phyloP scores from a whole-genome alignment of 2,888 invertebrate genomes.

The Orthosia incerta region DNA sequence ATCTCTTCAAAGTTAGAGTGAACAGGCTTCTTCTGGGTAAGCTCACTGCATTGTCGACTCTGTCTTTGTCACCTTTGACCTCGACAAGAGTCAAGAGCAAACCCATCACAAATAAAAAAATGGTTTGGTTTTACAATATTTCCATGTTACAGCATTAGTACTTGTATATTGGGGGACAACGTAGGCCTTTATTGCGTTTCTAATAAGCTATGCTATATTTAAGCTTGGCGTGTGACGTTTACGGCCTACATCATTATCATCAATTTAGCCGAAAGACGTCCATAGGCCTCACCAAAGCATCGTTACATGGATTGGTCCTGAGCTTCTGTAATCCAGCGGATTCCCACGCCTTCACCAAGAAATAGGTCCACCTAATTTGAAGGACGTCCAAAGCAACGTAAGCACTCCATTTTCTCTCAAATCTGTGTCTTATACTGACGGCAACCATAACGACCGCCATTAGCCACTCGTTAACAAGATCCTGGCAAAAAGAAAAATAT shows the following conservation, averaged over 20 bases:
- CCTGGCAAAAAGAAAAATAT: conserved; percentile 62
- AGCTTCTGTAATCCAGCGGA: background rate
- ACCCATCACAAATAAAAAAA: too few relatives aligned
- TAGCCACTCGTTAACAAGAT: conserved; percentile 71
- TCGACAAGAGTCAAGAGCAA: too few relatives aligned
- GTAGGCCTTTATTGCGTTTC: too few relatives aligned
- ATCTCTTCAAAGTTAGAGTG: too few relatives aligned
- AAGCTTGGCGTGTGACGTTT: background rate
- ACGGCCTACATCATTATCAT: background rate
- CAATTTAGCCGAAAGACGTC: background rate
- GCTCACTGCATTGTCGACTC: too few relatives aligned
- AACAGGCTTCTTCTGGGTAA: too few relatives aligned
- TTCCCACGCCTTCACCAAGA: background rate
- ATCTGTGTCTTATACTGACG: conserved; percentile 41
- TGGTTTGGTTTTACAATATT: too few relatives aligned
- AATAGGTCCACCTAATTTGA: background rate
- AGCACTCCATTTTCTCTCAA: conserved; percentile 11
- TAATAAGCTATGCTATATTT: too few relatives aligned
- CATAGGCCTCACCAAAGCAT: background rate
- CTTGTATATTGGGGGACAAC: too few relatives aligned
- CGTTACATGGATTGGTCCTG: background rate
- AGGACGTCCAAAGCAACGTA: background rate
- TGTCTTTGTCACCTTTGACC: too few relatives aligned
- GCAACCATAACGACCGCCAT: conserved; percentile 67
- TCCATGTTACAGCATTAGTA: too few relatives aligned